Evolutionary conservation across 2,113 vertebrate species (phyloP).

Genomic region (Litocranius walleri): DNA sequence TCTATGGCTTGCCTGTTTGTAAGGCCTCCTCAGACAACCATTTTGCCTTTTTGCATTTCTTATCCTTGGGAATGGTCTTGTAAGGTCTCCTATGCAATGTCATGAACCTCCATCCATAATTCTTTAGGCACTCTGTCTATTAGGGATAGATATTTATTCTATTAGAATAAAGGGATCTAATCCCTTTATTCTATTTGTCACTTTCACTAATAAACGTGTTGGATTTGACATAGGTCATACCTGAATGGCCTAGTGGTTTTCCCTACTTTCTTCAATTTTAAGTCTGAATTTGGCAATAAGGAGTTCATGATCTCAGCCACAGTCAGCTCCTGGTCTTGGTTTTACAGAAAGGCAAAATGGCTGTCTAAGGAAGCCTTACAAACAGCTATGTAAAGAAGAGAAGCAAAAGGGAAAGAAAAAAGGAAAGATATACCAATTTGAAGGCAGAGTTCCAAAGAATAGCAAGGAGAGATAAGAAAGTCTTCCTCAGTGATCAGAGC

Average conservation of each 20-base stretch:
- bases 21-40: not conserved
- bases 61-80: not conserved
- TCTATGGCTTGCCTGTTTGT: not conserved
- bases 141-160: too few species aligned
- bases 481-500: not conserved
- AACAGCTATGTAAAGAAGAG: not conserved
- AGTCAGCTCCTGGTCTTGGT: not conserved
- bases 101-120: not conserved
- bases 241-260: not conserved
- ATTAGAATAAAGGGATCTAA: not conserved
- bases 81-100: not conserved
- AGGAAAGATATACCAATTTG: not conserved
- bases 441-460: not conserved
- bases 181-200: not conserved
- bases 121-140: not conserved
- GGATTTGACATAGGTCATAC: not conserved
- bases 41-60: not conserved
- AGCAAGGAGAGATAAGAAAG: not conserved
- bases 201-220: not conserved
- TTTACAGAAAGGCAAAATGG: not conserved
- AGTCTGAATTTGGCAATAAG: not conserved
- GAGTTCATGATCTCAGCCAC: not conserved
- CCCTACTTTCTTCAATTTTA: not conserved
- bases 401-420: not conserved
- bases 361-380: not conserved